Evolutionary conservation across 2,888 invertebrate species (phyloP).

Genomic region (Drosophila prostipennis): DNA sequence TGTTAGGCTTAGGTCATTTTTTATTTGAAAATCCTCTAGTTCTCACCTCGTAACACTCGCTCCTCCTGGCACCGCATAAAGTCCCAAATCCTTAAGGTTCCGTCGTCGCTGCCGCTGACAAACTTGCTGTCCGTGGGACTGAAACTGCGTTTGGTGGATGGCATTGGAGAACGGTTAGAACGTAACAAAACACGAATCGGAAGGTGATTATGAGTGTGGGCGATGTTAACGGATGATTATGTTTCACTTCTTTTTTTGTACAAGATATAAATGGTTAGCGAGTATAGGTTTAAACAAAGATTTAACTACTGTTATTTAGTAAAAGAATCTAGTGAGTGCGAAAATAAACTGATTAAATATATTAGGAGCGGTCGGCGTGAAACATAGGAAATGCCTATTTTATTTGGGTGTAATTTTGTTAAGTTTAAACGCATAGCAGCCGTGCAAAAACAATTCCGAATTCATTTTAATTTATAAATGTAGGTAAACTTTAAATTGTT

Average conservation of each 20-base stretch:
- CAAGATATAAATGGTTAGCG: background rate
- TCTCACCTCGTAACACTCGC: slow-evolving; percentile 92
- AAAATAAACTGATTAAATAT: background rate
- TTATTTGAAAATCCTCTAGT: background rate
- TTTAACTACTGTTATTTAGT: background rate
- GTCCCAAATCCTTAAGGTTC: slow-evolving; percentile 99
- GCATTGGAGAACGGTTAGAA: slow-evolving; percentile 69
- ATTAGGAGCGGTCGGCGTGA: background rate
- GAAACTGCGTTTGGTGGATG: slow-evolving; percentile 88
- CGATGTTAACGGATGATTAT: slow-evolving; percentile 1
- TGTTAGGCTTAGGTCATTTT: background rate
- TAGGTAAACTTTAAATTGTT: too few species aligned
- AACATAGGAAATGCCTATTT: background rate
- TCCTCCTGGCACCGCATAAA: slow-evolving; percentile 99
- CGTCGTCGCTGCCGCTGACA: slow-evolving; percentile 99
- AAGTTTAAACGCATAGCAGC: background rate
- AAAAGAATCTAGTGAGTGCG: background rate
- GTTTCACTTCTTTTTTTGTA: background rate
- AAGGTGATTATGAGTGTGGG: slow-evolving; percentile 14
- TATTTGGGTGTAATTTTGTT: background rate
- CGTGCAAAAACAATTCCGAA: background rate
- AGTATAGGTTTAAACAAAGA: background rate
- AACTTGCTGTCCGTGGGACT: slow-evolving; percentile 99
- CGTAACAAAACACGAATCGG: slow-evolving; percentile 51
- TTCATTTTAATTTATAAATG: too few species aligned